These are phyloP conservation scores for Octopus sinensis DNA, from an alignment of 1,140 invertebrate genomes.

Conservation along the genomic window DNA sequence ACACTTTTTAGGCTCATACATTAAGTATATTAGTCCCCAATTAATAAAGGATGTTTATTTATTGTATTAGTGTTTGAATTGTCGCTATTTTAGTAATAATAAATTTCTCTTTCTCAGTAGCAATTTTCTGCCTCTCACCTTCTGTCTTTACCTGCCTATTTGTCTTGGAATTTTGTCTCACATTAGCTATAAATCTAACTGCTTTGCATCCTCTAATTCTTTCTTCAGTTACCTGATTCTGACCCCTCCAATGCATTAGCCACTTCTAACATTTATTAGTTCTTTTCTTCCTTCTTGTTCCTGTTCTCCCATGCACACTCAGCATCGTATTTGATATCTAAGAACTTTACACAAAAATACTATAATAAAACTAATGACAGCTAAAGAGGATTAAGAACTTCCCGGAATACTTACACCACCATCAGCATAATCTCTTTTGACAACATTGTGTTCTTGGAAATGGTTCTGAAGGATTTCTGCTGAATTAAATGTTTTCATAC, in stretches of 20 bases:
- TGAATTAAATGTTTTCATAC: slow-evolving; percentile 51
- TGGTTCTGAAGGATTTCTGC: slow-evolving; percentile 52
- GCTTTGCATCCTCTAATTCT: no score
- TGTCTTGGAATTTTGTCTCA: no score
- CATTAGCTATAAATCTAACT: no score
- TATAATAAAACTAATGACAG: neutral
- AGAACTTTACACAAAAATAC: neutral
- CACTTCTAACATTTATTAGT: neutral
- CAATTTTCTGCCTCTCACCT: no score
- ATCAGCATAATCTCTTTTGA: slow-evolving; percentile 20
- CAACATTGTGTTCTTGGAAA: slow-evolving; percentile 46
- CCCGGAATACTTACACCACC: slow-evolving; percentile 32
- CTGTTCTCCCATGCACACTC: neutral
- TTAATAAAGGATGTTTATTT: no score
- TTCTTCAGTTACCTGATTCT: neutral
- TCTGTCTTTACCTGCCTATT: no score
- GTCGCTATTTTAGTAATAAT: no score
- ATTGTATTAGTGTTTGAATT: no score
- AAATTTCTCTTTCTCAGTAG: no score
- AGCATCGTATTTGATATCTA: neutral
- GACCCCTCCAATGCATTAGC: neutral
- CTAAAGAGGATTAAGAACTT: neutral
- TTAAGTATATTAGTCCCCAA: no score
- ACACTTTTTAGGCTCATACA: no score
- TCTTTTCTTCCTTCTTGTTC: neutral